These are phyloP conservation scores for Platyura marginata DNA, from an alignment of 1,140 invertebrate genomes.

Conservation along the genomic window DNA sequence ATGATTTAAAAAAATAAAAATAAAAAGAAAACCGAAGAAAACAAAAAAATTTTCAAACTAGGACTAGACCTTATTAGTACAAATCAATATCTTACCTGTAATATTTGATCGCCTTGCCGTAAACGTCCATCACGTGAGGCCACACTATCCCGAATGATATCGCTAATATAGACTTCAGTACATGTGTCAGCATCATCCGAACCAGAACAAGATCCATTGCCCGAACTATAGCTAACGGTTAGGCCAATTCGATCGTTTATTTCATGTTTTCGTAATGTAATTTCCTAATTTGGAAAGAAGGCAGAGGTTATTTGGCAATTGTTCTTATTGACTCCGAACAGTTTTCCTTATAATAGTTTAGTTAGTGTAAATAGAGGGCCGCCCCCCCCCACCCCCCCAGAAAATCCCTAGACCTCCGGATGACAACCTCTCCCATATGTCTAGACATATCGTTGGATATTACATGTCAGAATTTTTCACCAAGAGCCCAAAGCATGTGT, in stretches of 20 bases:
- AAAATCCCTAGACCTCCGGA: too few relatives aligned
- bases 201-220: constrained; percentile 15
- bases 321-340: neutral
- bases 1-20: neutral
- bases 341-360: too few relatives aligned
- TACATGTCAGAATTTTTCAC: too few relatives aligned
- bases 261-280: constrained; percentile 35
- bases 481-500: too few relatives aligned
- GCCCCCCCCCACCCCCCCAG: too few relatives aligned
- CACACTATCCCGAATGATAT: constrained; percentile 47
- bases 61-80: too few relatives aligned
- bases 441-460: too few relatives aligned
- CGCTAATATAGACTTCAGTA: constrained; percentile 49
- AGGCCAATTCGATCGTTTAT: constrained; percentile 44
- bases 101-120: constrained; percentile 53
- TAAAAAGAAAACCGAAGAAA: too few relatives aligned
- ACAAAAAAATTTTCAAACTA: neutral
- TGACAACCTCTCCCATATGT: too few relatives aligned
- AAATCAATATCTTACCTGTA: constrained; percentile 31
- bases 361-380: too few relatives aligned
- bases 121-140: constrained; percentile 47
- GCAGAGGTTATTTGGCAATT: neutral
- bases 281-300: too few relatives aligned
- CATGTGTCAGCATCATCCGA: constrained; percentile 28
- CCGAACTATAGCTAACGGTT: constrained; percentile 46